Percentiles rank a stretch among this genome's conserved stretches.
phyloP scores from a whole-genome alignment of 37 sponge, comb jelly and placozoan species.

The Aphrocallistes beatrix region DNA sequence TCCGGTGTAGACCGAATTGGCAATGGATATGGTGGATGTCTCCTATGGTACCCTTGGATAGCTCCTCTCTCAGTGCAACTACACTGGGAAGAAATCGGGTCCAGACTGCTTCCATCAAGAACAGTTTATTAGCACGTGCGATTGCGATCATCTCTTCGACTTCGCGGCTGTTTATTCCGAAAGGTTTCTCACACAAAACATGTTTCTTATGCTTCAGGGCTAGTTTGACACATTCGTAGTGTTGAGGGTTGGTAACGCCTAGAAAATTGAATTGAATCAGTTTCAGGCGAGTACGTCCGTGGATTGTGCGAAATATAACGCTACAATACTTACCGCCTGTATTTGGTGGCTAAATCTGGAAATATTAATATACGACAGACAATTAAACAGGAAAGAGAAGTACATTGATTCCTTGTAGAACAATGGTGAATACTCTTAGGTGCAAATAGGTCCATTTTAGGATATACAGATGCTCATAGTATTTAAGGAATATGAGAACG shows the following conservation, averaged over 20 bases:
- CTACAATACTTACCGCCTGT: no score
- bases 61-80: constrained; percentile 30
- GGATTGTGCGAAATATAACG: no score
- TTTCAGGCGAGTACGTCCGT: no score
- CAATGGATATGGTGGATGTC: constrained; percentile 46
- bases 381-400: no score
- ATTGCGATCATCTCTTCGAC: constrained; percentile 26
- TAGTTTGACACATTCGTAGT: constrained; percentile 24
- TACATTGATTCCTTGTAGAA: no score
- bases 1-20: constrained; percentile 36
- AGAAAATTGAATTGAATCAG: no score
- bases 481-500: no score
- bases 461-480: no score
- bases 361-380: no score
- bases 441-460: no score
- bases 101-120: constrained; percentile 74
- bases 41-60: constrained; percentile 45
- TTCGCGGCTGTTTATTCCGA: constrained; percentile 35
- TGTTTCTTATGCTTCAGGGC: constrained; percentile 41
- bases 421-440: no score
- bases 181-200: constrained; percentile 63
- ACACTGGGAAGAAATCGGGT: constrained; percentile 62
- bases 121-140: constrained; percentile 41
- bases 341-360: no score
- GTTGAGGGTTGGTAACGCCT: constrained; percentile 40